phyloP scores from a whole-genome alignment of 2,797 vertebrate genomes.

The Siniperca obscura region DNA sequence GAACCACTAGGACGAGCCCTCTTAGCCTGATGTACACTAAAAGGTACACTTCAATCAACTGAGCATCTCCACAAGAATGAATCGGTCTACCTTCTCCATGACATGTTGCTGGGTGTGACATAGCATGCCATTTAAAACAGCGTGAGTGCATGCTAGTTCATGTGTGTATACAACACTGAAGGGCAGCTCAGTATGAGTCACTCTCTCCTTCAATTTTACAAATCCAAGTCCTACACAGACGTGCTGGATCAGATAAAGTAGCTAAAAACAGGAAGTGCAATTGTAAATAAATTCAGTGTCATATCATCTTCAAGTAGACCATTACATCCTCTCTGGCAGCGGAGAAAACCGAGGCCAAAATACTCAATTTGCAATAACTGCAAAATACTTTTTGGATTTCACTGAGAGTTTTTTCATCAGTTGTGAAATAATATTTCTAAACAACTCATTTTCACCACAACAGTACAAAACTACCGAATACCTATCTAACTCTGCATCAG shows the following conservation, averaged over 20 bases:
- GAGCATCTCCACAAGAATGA: conserved; percentile 28
- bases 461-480: conserved; percentile 28
- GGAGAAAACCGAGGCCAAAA: conserved; percentile 29
- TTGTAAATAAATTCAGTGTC: conserved; percentile 5
- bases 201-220: conserved; percentile 18
- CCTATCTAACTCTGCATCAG: conserved; percentile 28
- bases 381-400: conserved; percentile 36
- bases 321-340: conserved; percentile 23
- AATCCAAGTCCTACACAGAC: conserved; percentile 32
- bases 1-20: conserved; percentile 7
- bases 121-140: conserved; percentile 17
- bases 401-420: background rate
- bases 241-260: conserved; percentile 17
- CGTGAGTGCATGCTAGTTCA: background rate
- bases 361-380: conserved; percentile 24
- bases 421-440: conserved; percentile 31
- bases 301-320: conserved; percentile 37
- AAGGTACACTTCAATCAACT: conserved; percentile 31
- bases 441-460: conserved; percentile 30
- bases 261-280: conserved; percentile 27
- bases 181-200: conserved; percentile 15
- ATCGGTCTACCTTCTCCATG: conserved; percentile 7
- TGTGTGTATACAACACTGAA: conserved; percentile 14
- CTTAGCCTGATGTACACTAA: conserved; percentile 5
- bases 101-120: conserved; percentile 31